Evolutionary conservation across 2,113 vertebrate genomes (phyloP).

Genomic region (Malurus alboscapulatus): DNA sequence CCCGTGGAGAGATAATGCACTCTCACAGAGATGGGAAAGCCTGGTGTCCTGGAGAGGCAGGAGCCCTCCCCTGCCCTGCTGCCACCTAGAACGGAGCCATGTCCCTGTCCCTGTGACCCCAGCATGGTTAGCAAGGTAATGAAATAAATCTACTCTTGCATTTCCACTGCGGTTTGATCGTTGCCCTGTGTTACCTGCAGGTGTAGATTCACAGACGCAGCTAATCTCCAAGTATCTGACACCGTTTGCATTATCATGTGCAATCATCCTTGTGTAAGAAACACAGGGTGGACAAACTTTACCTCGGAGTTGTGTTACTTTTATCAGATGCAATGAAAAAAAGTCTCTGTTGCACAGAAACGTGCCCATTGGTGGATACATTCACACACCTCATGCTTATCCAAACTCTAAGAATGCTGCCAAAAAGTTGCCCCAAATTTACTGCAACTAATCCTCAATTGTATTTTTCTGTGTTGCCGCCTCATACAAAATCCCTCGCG

Average conservation of each 20-base stretch:
- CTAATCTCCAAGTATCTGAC: not conserved
- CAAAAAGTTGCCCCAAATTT: not conserved
- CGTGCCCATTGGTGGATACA: rapidly evolving
- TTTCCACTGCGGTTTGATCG: not conserved
- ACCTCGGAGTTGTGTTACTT: not conserved
- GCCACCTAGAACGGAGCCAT: not conserved
- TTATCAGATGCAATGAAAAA: not conserved
- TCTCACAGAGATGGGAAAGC: not conserved
- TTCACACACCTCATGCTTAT: not conserved
- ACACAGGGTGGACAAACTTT: not conserved
- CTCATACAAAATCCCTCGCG: not conserved
- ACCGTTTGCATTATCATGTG: not conserved
- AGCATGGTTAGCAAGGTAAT: not conserved
- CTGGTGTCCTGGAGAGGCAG: not conserved
- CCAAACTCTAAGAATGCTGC: not conserved
- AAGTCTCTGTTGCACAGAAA: not conserved
- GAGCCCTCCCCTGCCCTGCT: not conserved
- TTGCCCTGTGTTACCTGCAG: not conserved
- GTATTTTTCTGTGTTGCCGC: not conserved
- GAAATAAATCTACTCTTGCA: not conserved
- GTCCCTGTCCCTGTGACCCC: not conserved
- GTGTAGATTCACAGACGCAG: not conserved
- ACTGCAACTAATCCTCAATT: not conserved
- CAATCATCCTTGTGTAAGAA: not conserved
- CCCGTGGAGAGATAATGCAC: not conserved